Base-by-base conservation (phyloP, 1,140 invertebrate genomes). In the Calosoma granatense region DNA sequence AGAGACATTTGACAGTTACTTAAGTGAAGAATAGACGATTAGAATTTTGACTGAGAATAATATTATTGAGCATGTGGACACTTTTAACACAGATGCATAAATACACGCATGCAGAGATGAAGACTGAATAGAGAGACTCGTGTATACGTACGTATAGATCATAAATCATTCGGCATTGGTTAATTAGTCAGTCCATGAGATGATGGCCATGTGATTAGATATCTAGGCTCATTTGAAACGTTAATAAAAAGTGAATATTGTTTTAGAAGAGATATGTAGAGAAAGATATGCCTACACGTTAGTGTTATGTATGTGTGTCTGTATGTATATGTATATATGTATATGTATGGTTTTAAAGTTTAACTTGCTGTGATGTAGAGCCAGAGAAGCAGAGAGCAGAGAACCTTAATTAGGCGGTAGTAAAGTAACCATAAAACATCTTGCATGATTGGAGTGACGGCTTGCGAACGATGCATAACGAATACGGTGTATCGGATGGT, bases 381-480 rank as follows among this genome's bases (percentile, higher is more conserved):
- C 41, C 41, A 17, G 41, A 47, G 41, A n/a, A n/a, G n/a, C n/a
- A n/a, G n/a, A n/a, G n/a, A n/a, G 26, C 14, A 6, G 26, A 14
- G 6, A 6, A 14, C 26, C 41, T 47, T 47, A 47, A 47, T 47
- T 47, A 47, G 41, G 41, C 9, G 41, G 15, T 17, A 9, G 41
- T 47, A 47, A 47, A 47, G 6, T 11, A 11, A 12, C 41, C 41
- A 47, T 47, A 47, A 47, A 47, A 47, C 41, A 47, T 47, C 3
- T 47, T 47, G 6, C 41, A 47, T 47, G 41, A 47, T 47, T 47
- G 41, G 41, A 47, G 41, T 47, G 41, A 47, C 41, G 41, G 41
- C 41, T 47, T 17, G 41, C 15, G 41, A 47, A 47, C 15, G 41
- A 47, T 12, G 41, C 41, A 47, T 47, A 47, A 17, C 41, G 17